These are phyloP conservation scores for Diceros bicornis DNA, from an alignment of 2,797 vertebrate species.

Conservation along the genomic window DNA sequence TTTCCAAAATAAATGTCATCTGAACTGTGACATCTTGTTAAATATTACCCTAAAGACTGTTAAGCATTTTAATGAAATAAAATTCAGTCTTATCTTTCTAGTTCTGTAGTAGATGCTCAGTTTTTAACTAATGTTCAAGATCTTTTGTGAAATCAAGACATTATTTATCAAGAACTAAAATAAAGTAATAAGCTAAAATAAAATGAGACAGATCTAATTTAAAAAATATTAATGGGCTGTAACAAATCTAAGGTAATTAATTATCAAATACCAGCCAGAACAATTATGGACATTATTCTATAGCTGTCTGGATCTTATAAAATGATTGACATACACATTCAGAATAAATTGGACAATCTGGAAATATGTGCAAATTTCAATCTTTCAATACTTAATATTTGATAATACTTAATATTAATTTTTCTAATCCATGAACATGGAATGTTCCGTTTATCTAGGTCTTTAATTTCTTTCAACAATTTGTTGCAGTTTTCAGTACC, in stretches of 20 bases:
- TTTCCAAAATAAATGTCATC: constrained; percentile 20
- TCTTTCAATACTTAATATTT: background rate
- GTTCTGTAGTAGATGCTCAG: background rate
- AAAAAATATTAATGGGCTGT: background rate
- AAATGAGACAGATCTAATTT: constrained; percentile 26
- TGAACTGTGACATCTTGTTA: background rate
- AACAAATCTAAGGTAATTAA: constrained; percentile 25
- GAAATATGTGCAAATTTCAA: background rate
- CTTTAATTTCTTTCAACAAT: background rate
- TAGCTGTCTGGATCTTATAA: background rate
- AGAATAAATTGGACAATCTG: background rate
- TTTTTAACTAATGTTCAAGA: background rate
- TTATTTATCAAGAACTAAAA: constrained; percentile 21
- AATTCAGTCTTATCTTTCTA: background rate
- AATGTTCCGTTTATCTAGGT: background rate
- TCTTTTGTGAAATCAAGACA: background rate
- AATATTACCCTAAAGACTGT: background rate
- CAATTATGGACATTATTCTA: background rate
- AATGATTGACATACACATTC: background rate
- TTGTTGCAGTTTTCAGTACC: background rate
- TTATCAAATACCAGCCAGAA: background rate
- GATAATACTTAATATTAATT: background rate
- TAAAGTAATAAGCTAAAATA: background rate
- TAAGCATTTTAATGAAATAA: constrained; percentile 11
- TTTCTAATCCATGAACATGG: background rate